phyloP scores from a whole-genome alignment of 2,113 vertebrate genomes.

The Misgurnus mizolepis region DNA sequence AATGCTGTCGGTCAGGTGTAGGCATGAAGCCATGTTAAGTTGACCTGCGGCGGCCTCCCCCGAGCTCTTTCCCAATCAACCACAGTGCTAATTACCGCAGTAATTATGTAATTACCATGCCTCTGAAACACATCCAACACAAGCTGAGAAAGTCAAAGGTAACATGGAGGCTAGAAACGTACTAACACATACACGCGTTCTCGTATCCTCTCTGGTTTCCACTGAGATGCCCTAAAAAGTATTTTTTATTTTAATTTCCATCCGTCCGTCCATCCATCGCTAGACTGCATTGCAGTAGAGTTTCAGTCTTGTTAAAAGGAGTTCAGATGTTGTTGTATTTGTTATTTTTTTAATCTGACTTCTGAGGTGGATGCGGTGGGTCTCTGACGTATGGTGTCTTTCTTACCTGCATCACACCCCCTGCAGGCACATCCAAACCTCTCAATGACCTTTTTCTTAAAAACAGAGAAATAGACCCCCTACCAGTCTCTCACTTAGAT shows the following conservation, averaged over 20 bases:
- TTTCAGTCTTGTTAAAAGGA: too few species aligned
- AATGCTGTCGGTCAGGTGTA: constrained; percentile 47
- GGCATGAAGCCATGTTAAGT: constrained; percentile 57
- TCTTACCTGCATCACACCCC: constrained; percentile 17
- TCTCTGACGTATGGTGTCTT: neutral
- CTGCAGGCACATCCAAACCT: constrained; percentile 21
- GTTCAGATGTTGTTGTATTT: too few species aligned
- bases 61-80: constrained; percentile 64
- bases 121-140: constrained; percentile 54
- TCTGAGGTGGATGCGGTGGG: neutral
- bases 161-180: constrained; percentile 30
- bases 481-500: constrained; percentile 60
- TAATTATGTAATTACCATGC: constrained; percentile 71
- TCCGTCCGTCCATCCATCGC: too few species aligned
- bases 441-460: constrained; percentile 22
- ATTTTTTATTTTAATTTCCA: too few species aligned
- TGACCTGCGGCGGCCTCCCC: constrained; percentile 49
- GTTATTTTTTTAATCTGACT: neutral
- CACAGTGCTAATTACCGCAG: constrained; percentile 65
- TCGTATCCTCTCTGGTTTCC: neutral
- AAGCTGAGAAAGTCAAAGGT: constrained; percentile 53
- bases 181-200: constrained; percentile 29
- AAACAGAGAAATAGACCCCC: constrained; percentile 59
- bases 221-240: too few species aligned
- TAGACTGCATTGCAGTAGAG: too few species aligned